These are phyloP conservation scores for Bathynomus jamesi DNA, from an alignment of 1,140 invertebrate genomes.

Conservation along the genomic window DNA sequence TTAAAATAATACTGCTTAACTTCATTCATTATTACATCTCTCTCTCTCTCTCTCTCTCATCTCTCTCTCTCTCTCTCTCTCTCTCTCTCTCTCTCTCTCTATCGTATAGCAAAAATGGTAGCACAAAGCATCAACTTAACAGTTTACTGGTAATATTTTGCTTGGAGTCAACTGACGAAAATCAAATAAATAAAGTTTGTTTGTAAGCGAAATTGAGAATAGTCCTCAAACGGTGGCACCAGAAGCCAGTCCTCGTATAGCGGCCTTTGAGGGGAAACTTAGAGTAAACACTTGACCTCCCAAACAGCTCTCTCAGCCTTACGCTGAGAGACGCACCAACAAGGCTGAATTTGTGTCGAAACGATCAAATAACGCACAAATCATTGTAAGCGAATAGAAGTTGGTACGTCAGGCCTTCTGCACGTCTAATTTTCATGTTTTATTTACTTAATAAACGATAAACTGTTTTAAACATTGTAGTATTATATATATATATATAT, in stretches of 20 bases:
- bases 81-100: background rate
- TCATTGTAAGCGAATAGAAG: too few species aligned
- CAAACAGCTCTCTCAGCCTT: background rate
- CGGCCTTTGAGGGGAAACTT: background rate
- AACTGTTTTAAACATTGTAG: background rate
- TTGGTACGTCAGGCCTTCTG: too few species aligned
- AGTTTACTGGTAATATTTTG: background rate
- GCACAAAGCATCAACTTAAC: background rate
- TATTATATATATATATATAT: background rate
- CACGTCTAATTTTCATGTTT: background rate
- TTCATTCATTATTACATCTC: background rate
- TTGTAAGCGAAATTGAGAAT: background rate
- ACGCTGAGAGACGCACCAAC: background rate
- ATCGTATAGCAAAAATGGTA: background rate
- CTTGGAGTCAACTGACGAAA: background rate
- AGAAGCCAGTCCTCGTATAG: background rate
- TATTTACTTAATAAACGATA: background rate
- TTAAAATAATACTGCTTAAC: background rate
- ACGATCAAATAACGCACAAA: too few species aligned
- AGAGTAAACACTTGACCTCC: background rate
- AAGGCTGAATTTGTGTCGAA: background rate
- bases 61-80: background rate
- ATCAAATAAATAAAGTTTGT: background rate
- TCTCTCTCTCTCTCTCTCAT: background rate
- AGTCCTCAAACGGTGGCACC: background rate